phyloP scores from a whole-genome alignment of 1,140 invertebrate genomes.

The Lucilia cuprina region DNA sequence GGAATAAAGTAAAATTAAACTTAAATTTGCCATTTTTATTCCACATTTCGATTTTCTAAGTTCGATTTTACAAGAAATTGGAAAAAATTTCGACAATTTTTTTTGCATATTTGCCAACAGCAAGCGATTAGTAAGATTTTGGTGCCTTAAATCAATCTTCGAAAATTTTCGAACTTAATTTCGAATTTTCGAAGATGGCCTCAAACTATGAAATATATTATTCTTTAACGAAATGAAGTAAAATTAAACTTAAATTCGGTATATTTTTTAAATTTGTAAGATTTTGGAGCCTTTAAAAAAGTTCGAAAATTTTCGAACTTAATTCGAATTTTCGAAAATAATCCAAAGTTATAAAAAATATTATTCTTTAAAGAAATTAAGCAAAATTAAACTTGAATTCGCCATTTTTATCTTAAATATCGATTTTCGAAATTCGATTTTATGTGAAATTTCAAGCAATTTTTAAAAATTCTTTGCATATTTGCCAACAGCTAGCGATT shows the following conservation, averaged over 20 bases:
- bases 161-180: background rate
- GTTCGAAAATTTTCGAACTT: too few species aligned
- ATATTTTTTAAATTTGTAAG: too few species aligned
- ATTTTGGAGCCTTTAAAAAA: too few species aligned
- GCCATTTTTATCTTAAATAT: background rate
- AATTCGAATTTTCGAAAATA: too few species aligned
- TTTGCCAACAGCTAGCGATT: background rate
- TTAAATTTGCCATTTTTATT: background rate
- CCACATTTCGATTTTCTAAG: background rate
- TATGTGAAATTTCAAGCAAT: background rate
- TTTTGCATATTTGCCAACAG: background rate
- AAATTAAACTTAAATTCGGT: too few species aligned
- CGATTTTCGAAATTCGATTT: background rate
- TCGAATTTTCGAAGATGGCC: background rate
- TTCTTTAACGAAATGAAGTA: too few species aligned
- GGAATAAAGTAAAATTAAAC: too few species aligned
- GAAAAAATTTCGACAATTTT: background rate
- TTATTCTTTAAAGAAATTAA: too few species aligned
- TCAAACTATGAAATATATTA: too few species aligned
- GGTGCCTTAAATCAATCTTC: background rate
- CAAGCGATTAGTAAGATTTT: background rate
- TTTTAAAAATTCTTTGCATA: background rate
- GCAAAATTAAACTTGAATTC: background rate
- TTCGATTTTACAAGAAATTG: background rate
- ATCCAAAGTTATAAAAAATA: too few species aligned